Base-by-base conservation (phyloP, 2,797 vertebrate genomes). In the Sebastes glaucus region DNA sequence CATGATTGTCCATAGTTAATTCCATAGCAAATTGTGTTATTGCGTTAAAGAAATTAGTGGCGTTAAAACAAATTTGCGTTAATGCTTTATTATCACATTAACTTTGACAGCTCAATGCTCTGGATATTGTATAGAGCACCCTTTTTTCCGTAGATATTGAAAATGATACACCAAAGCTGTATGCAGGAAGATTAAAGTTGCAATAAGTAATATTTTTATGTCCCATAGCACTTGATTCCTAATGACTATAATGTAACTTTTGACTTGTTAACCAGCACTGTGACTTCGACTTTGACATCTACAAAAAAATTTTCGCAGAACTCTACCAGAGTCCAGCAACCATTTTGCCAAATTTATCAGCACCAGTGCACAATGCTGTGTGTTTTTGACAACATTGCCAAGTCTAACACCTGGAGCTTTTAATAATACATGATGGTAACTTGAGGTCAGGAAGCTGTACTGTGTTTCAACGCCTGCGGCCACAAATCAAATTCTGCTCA, bases 401-500 rank as follows among this genome's bases (percentile, higher is more conserved):
- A 25, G 52, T 56, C 42, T 71, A 52, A n/a, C 22, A 33, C 3
- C n/a, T 66, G 3, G 13, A 71, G 49, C 33, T 57, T 32, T 57
- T 66, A 53, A 42, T 13, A n/a, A 28, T 67, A 35, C n/a, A 61
- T 55, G 52, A 52, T 71, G 11, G 22, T 53, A 55, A 71, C 3
- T 13, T 52, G 25, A 78, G 13, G 53, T 30, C 33, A 56, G 25
- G 23, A 55, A 67, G 27, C 53, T 75, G 56, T 2, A 27, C 38
- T 22, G 6, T 55, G 71, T 61, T 77, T 55, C 42, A 27, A 33
- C 11, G 2, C 25, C 52, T 49, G 10, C 1, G 11, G 20, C 61
- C 28, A 33, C 20, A 62, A 64, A 57, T 83, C 22, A 16, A 16
- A 32, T 70, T 73, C 25, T 52, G 23, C 32, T 53, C 25, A 33